Conservation (phyloP, 2,888 invertebrate genomes). For the Himalopsyche japonica region DNA sequence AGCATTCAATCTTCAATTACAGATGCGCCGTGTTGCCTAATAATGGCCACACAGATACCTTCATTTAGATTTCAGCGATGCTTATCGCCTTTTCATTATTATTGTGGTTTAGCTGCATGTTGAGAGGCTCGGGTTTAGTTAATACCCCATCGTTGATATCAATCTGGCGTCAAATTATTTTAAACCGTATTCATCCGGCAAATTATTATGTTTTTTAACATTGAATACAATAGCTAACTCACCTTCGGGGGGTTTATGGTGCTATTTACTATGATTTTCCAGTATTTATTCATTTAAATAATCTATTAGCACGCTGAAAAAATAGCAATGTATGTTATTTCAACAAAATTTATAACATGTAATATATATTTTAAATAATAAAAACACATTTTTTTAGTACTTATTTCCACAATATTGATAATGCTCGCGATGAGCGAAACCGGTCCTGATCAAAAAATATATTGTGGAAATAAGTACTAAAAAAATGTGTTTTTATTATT, state of each 20-base stretch:
- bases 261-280: neutral
- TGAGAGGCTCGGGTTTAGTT: neutral
- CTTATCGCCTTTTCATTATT: constrained; percentile 9
- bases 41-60: constrained; percentile 17
- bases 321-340: too few relatives aligned
- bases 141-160: constrained; percentile 18
- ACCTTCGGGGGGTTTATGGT: neutral
- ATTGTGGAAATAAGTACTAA: too few relatives aligned
- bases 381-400: too few relatives aligned
- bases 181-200: neutral
- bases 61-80: constrained; percentile 6
- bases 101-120: neutral
- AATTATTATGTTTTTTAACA: neutral
- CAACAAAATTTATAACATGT: too few relatives aligned
- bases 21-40: constrained; percentile 23
- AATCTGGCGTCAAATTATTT: constrained; percentile 15
- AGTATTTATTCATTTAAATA: neutral
- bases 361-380: too few relatives aligned
- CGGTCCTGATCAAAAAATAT: too few relatives aligned
- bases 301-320: neutral
- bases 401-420: too few relatives aligned
- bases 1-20: constrained; percentile 32
- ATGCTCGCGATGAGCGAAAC: too few relatives aligned
- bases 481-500: too few relatives aligned
- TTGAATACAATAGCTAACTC: neutral